Conservation (phyloP, 1,140 invertebrate species). For the Adoxophyes honmai region DNA sequence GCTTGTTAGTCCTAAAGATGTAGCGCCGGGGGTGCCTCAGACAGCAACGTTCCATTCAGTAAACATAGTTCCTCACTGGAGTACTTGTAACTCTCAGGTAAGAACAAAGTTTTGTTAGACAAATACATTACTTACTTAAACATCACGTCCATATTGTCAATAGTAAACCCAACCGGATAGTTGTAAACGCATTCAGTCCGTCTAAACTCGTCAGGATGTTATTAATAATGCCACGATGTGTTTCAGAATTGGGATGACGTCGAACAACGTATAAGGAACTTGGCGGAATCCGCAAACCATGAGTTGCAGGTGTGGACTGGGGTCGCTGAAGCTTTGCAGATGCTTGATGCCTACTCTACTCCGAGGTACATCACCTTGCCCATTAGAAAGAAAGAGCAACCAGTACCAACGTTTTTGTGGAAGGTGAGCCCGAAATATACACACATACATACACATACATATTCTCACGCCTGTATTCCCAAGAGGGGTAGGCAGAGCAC, state of each 20-base stretch:
- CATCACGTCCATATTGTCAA: too few species aligned
- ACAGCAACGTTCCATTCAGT: constrained; percentile 42
- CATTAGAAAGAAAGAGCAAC: constrained; percentile 18
- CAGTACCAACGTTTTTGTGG: constrained; percentile 50
- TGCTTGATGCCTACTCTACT: constrained; percentile 14
- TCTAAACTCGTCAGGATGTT: too few species aligned
- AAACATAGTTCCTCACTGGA: constrained; percentile 62
- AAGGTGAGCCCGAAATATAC: too few species aligned
- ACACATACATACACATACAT: too few species aligned
- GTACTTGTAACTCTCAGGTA: constrained; percentile 43
- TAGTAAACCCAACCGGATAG: too few species aligned
- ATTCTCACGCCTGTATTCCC: too few species aligned
- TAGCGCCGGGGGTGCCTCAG: constrained; percentile 44
- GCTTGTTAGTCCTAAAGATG: constrained; percentile 48
- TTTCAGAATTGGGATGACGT: constrained; percentile 55
- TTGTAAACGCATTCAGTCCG: too few species aligned
- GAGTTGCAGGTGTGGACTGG: constrained; percentile 43
- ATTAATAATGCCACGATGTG: too few species aligned
- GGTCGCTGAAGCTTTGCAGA: constrained; percentile 26
- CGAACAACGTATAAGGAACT: constrained; percentile 38
- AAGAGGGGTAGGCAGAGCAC: too few species aligned
- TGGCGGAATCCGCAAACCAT: constrained; percentile 29
- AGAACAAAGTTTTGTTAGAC: too few species aligned
- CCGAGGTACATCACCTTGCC: background rate
- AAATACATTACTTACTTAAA: too few species aligned